These are phyloP conservation scores for Semaprochilodus insignis DNA, from an alignment of 2,797 vertebrate species.

Conservation along the genomic window DNA sequence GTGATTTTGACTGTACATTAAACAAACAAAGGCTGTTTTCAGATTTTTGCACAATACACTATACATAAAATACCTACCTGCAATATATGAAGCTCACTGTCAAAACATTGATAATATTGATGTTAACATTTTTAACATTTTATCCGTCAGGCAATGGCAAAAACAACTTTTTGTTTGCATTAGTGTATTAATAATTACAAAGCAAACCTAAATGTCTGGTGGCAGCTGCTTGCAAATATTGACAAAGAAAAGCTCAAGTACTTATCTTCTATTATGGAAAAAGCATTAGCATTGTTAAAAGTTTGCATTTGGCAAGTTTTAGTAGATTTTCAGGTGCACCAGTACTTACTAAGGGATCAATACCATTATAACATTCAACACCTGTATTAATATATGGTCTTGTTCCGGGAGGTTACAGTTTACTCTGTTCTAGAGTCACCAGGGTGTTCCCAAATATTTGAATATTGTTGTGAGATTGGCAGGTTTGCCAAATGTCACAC, in stretches of 20 bases:
- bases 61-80: too few species aligned
- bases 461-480: background rate
- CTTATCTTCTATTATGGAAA: background rate
- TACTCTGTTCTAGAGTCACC: slow-evolving; percentile 17
- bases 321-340: background rate
- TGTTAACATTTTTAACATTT: too few species aligned
- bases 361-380: background rate
- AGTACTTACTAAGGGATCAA: background rate
- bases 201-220: background rate
- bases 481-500: slow-evolving; percentile 9
- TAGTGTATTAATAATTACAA: background rate
- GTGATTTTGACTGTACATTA: too few species aligned
- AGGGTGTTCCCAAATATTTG: slow-evolving; percentile 16
- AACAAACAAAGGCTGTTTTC: too few species aligned
- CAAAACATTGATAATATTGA: too few species aligned
- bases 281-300: background rate
- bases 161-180: too few species aligned
- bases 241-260: background rate
- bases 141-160: too few species aligned
- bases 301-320: background rate
- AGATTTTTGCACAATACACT: too few species aligned
- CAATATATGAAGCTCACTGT: too few species aligned
- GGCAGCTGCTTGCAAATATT: background rate
- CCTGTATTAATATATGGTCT: background rate
- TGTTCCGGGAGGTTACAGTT: slow-evolving; percentile 12